Base-by-base conservation (phyloP, 2,113 vertebrate genomes). In the Pteruthius melanotis region DNA sequence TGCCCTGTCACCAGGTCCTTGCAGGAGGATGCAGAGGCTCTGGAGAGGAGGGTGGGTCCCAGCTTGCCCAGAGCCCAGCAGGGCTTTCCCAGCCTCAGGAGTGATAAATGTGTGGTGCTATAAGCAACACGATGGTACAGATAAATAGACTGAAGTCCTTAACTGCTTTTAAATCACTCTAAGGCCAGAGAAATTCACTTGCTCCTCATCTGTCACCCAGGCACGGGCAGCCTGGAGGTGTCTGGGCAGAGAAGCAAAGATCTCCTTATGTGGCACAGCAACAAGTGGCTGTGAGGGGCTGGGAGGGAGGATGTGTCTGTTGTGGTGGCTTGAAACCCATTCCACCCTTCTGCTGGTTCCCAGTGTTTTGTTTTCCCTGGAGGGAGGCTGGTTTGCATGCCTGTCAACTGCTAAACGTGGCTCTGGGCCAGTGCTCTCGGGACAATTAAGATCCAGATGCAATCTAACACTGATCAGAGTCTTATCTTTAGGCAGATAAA, bases 51-150 rank as follows among this genome's bases (percentile, higher is more conserved):
- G 19, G 1, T 13, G 52, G 23, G 16, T 70, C 45, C 17, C 47
- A 54, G 33, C n/a, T 23, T 33, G 19, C 47, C 42, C 1, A 0
- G 44, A 60, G 33, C 26, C 50, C 60, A 35, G 28, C 3, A 50
- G 23, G 16, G 44, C 61, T 76, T 22, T 21, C 60, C 53, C 79
- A 61, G 30, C 22, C 57, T 35, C 21, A 6, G 53, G 13, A 64
- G 16, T 14, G 44, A 37, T 7, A 18, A 52, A 39, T 16, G 18
- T 4, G 10, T 1, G 69, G 11, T 1, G 0, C 18, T 47, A 9
- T 0, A 11, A 33, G 9, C 23, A 45, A 47, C 21, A 10, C 0
- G 0, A n/a, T 0, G 1, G 6, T 26, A 33, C n/a, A 76, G 70
- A 68, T 28, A 65, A 92, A 37, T 33, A 56, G 40, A 22, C 15